A percentile compares a stretch with the other conserved stretches of the same genome.
These are phyloP conservation scores for Haliclona indistincta DNA, from an alignment of 37 sponge, comb jelly and placozoan species.

Conservation along the genomic window DNA sequence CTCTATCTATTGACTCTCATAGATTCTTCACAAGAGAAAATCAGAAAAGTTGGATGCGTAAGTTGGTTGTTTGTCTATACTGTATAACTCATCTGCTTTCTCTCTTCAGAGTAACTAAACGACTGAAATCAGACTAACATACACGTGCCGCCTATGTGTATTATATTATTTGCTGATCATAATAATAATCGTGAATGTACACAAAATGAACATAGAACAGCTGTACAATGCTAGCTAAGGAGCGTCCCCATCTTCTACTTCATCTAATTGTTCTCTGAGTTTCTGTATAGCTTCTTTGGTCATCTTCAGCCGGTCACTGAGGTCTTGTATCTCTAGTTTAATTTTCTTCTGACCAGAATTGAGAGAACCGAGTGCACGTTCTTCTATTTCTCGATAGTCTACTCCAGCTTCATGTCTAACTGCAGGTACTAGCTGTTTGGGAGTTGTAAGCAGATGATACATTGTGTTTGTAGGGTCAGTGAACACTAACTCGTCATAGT, in stretches of 20 bases:
- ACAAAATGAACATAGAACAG: too few relatives aligned
- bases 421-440: conserved; percentile 62
- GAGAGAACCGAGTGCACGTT: conserved; percentile 55
- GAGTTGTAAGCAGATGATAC: conserved; percentile 64
- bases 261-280: conserved; percentile 71
- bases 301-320: conserved; percentile 77
- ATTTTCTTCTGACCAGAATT: conserved; percentile 71
- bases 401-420: conserved; percentile 69
- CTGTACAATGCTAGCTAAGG: too few relatives aligned
- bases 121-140: background rate
- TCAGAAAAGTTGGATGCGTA: background rate
- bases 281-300: conserved; percentile 56
- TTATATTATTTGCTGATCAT: too few relatives aligned
- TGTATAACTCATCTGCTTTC: background rate
- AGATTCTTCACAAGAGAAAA: conserved; percentile 12
- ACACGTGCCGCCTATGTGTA: too few relatives aligned
- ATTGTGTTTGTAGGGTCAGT: conserved; percentile 85
- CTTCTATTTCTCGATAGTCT: conserved; percentile 85
- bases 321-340: conserved; percentile 78
- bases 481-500: conserved; percentile 95
- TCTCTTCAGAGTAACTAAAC: background rate
- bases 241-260: conserved; percentile 53
- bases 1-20: too few relatives aligned
- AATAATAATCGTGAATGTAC: too few relatives aligned
- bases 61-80: background rate